Evolutionary conservation across 1,140 invertebrate species (phyloP).

Genomic region (Heliothis subflexa): DNA sequence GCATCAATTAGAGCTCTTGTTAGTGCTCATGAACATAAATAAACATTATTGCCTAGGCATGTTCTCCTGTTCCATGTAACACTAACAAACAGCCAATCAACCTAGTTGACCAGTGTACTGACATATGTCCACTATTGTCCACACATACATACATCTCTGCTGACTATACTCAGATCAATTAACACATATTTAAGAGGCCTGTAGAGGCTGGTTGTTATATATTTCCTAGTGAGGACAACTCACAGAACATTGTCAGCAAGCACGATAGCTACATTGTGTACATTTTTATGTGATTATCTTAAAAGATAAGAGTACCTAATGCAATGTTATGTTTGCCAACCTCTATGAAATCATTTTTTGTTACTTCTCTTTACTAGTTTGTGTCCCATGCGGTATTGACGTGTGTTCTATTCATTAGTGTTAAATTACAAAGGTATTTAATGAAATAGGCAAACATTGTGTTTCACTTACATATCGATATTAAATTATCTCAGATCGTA

Average conservation of each 20-base stretch:
- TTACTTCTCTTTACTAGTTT: background rate
- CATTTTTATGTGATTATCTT: constrained; percentile 54
- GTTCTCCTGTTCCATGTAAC: constrained; percentile 22
- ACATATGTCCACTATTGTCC: constrained; percentile 42
- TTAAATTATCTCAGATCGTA: constrained; percentile 4
- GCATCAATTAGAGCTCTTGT: constrained; percentile 1
- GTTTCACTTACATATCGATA: background rate
- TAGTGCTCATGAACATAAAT: constrained; percentile 49
- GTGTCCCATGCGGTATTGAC: constrained; percentile 25
- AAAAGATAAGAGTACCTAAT: constrained; percentile 50
- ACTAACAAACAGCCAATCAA: constrained; percentile 58
- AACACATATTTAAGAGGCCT: constrained; percentile 49
- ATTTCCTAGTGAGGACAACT: constrained; percentile 50
- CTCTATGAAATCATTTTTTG: constrained; percentile 22
- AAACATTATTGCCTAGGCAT: constrained; percentile 49
- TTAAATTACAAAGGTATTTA: constrained; percentile 32
- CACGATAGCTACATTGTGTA: constrained; percentile 43
- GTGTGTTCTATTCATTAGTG: constrained; percentile 2
- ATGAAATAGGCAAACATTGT: background rate
- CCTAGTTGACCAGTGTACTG: constrained; percentile 56
- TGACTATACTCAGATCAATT: constrained; percentile 49
- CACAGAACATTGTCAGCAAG: constrained; percentile 33
- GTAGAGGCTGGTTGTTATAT: constrained; percentile 31
- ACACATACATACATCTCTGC: constrained; percentile 46
- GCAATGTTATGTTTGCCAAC: constrained; percentile 48